Percentiles rank a stretch among this genome's conserved stretches.
Conservation (phyloP, 1,140 invertebrate species). For the Solen grandis region DNA sequence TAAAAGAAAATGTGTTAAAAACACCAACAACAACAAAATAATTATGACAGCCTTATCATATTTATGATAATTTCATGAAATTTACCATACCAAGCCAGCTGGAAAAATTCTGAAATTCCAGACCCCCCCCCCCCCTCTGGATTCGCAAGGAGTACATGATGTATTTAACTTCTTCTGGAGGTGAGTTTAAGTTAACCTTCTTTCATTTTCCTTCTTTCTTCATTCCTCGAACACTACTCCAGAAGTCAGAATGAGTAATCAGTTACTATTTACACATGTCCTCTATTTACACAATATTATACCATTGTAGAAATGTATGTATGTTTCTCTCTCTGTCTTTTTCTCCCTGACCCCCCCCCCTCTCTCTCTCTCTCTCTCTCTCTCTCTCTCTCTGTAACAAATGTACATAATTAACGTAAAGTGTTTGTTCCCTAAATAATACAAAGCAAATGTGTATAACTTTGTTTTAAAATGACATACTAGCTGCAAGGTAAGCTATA, state of each 20-base stretch:
- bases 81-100: not conserved
- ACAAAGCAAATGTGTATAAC: not conserved
- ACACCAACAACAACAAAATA: not conserved
- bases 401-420: not conserved
- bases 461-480: conserved; percentile 1
- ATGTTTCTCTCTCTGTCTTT: not conserved
- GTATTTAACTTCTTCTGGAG: too few relatives aligned
- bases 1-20: not conserved
- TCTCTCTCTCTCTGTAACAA: not conserved
- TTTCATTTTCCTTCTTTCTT: too few relatives aligned
- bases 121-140: too few relatives aligned
- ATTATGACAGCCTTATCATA: not conserved
- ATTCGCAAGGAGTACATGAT: too few relatives aligned
- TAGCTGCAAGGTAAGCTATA: conserved; percentile 26
- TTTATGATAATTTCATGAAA: not conserved
- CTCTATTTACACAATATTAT: not conserved
- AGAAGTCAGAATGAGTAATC: too few relatives aligned
- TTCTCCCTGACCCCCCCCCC: too few relatives aligned
- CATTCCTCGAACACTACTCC: too few relatives aligned
- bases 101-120: too few relatives aligned
- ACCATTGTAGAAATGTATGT: not conserved
- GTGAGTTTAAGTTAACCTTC: too few relatives aligned
- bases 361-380: not conserved
- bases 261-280: too few relatives aligned
- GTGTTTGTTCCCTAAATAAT: not conserved